phyloP scores from a whole-genome alignment of 2,888 invertebrate species.

The Troilus luridus region DNA sequence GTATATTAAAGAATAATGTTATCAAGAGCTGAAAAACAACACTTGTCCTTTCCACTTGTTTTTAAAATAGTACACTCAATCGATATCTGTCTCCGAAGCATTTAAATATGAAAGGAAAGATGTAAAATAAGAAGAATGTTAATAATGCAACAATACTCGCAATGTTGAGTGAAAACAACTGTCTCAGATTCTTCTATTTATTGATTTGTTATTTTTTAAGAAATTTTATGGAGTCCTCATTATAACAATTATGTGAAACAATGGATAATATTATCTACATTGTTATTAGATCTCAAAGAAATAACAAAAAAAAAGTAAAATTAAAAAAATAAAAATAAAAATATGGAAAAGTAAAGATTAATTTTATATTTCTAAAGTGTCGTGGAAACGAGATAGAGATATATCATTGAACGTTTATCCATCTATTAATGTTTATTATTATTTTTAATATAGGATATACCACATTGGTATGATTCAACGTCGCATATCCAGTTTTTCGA shows the following conservation, averaged over 20 bases:
- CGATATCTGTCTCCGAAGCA: not conserved
- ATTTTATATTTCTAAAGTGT: constrained; percentile 38
- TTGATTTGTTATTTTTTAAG: constrained; percentile 46
- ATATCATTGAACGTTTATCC: constrained; percentile 29
- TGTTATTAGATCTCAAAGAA: constrained; percentile 44
- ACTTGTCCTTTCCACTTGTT: not conserved
- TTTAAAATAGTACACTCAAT: constrained; percentile 28
- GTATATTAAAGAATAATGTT: constrained; percentile 52
- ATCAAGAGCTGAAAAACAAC: constrained; percentile 27
- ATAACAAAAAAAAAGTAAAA: constrained; percentile 24
- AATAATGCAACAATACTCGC: constrained; percentile 25
- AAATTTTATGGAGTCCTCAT: constrained; percentile 43
- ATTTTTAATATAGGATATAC: constrained; percentile 51
- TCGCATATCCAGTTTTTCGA: constrained; percentile 38
- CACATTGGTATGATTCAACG: constrained; percentile 55
- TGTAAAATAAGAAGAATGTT: not conserved
- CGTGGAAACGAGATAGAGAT: constrained; percentile 45
- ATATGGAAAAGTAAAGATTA: constrained; percentile 8
- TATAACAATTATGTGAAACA: constrained; percentile 17
- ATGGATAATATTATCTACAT: constrained; percentile 25
- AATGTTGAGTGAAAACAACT: constrained; percentile 1
- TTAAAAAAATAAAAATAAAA: not conserved
- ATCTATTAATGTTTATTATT: constrained; percentile 28
- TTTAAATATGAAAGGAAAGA: constrained; percentile 5
- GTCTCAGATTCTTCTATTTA: constrained; percentile 35